Percentiles rank a stretch among this genome's conserved stretches.
phyloP scores from a whole-genome alignment of 2,888 invertebrate species.

The Tineola bisselliella region DNA sequence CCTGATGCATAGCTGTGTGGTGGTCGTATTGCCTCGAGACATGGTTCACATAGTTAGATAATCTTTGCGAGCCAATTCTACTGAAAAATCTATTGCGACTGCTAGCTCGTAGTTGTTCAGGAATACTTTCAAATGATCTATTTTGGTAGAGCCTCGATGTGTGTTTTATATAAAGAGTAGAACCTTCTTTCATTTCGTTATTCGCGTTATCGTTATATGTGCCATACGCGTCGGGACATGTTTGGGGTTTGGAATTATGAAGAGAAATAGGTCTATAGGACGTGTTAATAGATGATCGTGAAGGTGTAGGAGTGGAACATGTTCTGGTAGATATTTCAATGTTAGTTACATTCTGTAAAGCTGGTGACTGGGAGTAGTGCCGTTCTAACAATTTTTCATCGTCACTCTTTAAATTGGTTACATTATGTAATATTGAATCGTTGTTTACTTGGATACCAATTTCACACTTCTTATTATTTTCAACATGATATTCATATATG shows the following conservation, averaged over 20 bases:
- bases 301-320: conserved; percentile 36
- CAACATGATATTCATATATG: conserved; percentile 21
- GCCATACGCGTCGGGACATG: conserved; percentile 31
- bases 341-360: conserved; percentile 60
- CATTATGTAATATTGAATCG: conserved; percentile 37
- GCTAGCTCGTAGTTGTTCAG: conserved; percentile 51
- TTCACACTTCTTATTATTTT: conserved; percentile 39
- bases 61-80: conserved; percentile 56
- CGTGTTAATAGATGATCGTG: conserved; percentile 30
- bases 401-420: conserved; percentile 60
- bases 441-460: conserved; percentile 43
- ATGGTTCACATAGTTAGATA: conserved; percentile 38
- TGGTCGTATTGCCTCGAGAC: conserved; percentile 46
- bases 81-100: conserved; percentile 55
- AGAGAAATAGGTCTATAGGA: conserved; percentile 57
- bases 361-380: conserved; percentile 40
- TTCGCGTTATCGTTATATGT: conserved; percentile 40
- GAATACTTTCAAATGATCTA: conserved; percentile 59
- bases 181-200: conserved; percentile 55
- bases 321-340: conserved; percentile 58
- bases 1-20: conserved; percentile 28
- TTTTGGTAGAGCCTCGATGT: conserved; percentile 56
- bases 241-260: conserved; percentile 42
- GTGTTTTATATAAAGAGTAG: conserved; percentile 54
- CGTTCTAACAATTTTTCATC: conserved; percentile 61